Conservation (phyloP, 2,888 invertebrate genomes). For the Drosophila austrosaltans region DNA sequence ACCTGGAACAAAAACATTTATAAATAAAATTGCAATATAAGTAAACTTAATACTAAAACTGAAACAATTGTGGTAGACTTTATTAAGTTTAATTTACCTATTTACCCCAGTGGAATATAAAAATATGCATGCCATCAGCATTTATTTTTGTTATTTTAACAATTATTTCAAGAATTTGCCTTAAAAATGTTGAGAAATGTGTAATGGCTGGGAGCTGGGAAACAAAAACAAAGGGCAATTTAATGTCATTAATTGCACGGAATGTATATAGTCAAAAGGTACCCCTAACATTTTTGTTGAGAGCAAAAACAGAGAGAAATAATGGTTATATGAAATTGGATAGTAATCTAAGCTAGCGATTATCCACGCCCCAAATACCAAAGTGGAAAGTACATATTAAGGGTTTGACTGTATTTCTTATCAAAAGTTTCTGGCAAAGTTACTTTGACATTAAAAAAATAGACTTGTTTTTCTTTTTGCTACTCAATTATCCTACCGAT, state of each 20-base stretch:
- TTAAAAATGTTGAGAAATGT: conserved; percentile 7
- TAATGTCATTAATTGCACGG: conserved; percentile 6
- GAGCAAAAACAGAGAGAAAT: neutral
- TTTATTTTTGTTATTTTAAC: neutral
- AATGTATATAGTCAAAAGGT: neutral
- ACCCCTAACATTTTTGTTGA: neutral
- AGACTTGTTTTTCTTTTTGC: too few relatives aligned
- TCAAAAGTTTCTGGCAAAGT: neutral
- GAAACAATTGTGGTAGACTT: too few relatives aligned
- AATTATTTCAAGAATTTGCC: neutral
- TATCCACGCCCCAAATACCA: conserved; percentile 3
- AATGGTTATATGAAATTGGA: neutral
- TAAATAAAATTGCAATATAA: too few relatives aligned
- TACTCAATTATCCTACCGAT: conserved; percentile 18
- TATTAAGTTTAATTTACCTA: too few relatives aligned
- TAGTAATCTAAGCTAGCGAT: neutral
- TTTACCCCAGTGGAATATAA: neutral
- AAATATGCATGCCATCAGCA: neutral
- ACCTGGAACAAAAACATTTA: too few relatives aligned
- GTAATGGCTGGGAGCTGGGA: neutral
- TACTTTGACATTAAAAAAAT: neutral
- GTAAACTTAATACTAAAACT: too few relatives aligned
- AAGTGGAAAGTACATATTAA: neutral
- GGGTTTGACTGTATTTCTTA: neutral
- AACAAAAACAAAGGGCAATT: neutral